Conservation (phyloP, 2,888 invertebrate genomes). For the Sturmia bella region DNA sequence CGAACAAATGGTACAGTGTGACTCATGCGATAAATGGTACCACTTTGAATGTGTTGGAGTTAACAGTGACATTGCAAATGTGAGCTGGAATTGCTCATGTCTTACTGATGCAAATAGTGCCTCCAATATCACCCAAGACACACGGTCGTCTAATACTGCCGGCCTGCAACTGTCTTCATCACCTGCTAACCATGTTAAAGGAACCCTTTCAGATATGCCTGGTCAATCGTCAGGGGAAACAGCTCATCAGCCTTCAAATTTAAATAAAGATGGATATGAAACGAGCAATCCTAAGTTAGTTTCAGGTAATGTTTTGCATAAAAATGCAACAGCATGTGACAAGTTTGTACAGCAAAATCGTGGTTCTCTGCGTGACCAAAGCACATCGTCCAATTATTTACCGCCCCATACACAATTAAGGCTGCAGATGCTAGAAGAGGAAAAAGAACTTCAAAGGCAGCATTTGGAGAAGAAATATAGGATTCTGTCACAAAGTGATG, state of each 20-base stretch:
- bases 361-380: not conserved
- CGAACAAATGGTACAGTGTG: constrained; percentile 18
- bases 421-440: constrained; percentile 10
- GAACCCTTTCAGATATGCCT: not conserved
- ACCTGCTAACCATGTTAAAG: no score
- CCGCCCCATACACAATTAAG: not conserved
- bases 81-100: constrained; percentile 5
- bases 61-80: constrained; percentile 1
- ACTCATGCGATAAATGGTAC: constrained; percentile 12
- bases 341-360: not conserved
- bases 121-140: not conserved
- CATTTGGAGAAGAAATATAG: constrained; percentile 50
- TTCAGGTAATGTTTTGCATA: no score
- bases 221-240: not conserved
- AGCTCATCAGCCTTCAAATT: not conserved
- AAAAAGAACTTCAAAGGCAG: constrained; percentile 21
- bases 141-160: no score
- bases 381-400: not conserved
- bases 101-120: not conserved
- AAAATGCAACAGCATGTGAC: not conserved
- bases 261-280: not conserved
- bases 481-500: constrained; percentile 22
- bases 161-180: no score
- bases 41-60: constrained; percentile 14
- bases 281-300: not conserved